A percentile compares a stretch with the other conserved stretches of the same genome.
These are phyloP conservation scores for Sitta europaea DNA, from an alignment of 2,113 vertebrate species.

Conservation along the genomic window DNA sequence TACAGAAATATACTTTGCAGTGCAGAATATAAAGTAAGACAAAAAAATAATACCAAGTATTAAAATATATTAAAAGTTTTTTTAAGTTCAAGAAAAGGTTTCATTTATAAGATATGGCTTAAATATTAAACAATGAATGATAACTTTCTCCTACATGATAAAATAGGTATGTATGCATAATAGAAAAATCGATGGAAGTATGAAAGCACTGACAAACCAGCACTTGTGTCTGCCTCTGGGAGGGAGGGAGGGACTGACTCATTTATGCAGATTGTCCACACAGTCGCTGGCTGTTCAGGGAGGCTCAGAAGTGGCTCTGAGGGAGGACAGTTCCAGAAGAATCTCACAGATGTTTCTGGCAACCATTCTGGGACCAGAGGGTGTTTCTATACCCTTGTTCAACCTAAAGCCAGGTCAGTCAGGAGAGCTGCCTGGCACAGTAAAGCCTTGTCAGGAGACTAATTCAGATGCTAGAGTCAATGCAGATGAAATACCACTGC, in stretches of 20 bases:
- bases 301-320: neutral
- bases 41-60: neutral
- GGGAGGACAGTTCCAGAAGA: neutral
- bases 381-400: neutral
- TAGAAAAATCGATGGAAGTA: neutral
- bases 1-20: neutral
- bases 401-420: neutral
- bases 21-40: neutral
- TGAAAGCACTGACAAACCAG: neutral
- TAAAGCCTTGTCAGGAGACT: neutral
- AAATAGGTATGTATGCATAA: neutral
- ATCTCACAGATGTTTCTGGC: neutral
- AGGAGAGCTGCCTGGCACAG: neutral
- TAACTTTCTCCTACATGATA: neutral
- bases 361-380: fast-evolving
- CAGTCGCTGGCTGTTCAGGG: neutral
- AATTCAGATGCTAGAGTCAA: neutral
- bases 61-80: neutral
- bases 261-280: neutral
- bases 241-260: neutral
- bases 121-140: neutral
- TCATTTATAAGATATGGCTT: fast-evolving
- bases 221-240: neutral
- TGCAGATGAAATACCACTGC: neutral
- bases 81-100: neutral